Percentiles rank a stretch among this genome's conserved stretches.
Conservation (phyloP, 2,797 vertebrate species). For the Tokudaia tokunoshimensis region DNA sequence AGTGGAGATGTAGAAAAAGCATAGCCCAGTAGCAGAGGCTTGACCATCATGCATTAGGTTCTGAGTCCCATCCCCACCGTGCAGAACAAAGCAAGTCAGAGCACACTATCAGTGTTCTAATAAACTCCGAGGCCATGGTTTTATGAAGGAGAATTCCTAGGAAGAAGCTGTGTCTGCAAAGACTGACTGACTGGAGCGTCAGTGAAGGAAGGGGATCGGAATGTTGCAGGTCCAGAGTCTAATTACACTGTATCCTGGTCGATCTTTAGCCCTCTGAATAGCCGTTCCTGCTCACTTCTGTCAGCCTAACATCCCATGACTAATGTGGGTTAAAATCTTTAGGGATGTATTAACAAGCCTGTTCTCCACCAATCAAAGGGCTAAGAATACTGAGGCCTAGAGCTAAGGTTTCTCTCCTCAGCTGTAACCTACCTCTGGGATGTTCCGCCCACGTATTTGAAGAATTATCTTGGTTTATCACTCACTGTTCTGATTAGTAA, state of each 20-base stretch:
- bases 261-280: background rate
- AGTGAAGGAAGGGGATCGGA: no score
- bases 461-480: background rate
- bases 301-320: background rate
- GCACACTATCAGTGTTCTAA: fast-evolving
- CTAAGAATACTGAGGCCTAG: background rate
- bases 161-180: background rate
- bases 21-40: background rate
- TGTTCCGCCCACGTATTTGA: background rate
- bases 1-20: background rate
- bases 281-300: background rate
- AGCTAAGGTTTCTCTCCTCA: background rate
- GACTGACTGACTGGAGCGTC: background rate
- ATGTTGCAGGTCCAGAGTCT: background rate
- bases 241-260: background rate
- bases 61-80: background rate
- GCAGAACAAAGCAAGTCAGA: background rate
- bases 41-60: background rate
- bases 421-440: background rate
- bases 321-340: background rate
- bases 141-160: background rate
- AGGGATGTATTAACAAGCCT: background rate
- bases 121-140: background rate
- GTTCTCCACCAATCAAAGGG: background rate
- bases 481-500: background rate